These are phyloP conservation scores for Triplophysa tibetana DNA, from an alignment of 2,113 vertebrate species.

Conservation along the genomic window DNA sequence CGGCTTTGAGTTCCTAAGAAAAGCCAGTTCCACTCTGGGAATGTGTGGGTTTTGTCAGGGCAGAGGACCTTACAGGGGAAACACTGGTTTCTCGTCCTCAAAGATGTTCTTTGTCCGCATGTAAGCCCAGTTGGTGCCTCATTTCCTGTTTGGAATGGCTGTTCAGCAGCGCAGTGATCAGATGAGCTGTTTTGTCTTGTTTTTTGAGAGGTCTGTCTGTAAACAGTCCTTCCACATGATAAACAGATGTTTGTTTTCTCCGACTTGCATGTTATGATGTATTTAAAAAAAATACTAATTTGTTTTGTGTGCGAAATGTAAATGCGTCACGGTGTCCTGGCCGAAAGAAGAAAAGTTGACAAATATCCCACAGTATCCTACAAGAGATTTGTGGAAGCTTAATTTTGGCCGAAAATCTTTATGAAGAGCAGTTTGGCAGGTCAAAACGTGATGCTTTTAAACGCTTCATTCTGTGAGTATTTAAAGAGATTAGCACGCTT, in stretches of 20 bases:
- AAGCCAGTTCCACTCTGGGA: constrained; percentile 67
- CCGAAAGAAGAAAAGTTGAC: neutral
- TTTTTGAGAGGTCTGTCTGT: constrained; percentile 30
- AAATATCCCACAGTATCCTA: too few relatives aligned
- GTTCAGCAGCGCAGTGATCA: constrained; percentile 36
- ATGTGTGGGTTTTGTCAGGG: constrained; percentile 54
- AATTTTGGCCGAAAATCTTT: too few relatives aligned
- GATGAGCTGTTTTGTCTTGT: constrained; percentile 37
- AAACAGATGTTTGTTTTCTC: constrained; percentile 9
- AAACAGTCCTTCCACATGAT: neutral
- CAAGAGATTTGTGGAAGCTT: too few relatives aligned
- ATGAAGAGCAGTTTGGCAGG: constrained; percentile 1
- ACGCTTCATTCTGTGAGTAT: constrained; percentile 9
- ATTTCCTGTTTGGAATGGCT: constrained; percentile 69
- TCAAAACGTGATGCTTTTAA: constrained; percentile 4
- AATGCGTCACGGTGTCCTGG: too few relatives aligned
- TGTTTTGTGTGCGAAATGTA: neutral
- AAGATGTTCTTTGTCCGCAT: constrained; percentile 80
- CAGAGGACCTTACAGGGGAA: constrained; percentile 72
- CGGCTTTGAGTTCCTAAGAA: constrained; percentile 67
- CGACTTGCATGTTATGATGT: neutral
- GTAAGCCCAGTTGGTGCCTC: constrained; percentile 71
- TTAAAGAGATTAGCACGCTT: constrained; percentile 30
- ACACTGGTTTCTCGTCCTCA: constrained; percentile 67
- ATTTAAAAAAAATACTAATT: neutral